Evolutionary conservation across 2,797 vertebrate species (phyloP).

Genomic region (Cryptoblepharus egeriae): DNA sequence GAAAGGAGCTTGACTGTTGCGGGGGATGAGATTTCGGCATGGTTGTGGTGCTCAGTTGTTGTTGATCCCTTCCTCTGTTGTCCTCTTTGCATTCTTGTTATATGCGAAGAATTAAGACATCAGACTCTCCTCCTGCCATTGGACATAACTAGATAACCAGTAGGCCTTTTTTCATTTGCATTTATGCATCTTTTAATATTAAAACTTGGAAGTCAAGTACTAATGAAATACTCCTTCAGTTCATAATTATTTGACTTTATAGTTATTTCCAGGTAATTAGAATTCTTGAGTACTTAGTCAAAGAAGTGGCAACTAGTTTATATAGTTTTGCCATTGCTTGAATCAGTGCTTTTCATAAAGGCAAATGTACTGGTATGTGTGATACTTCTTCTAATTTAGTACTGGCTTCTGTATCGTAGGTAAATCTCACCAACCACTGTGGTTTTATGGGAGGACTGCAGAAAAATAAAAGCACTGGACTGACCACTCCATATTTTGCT

Average conservation of each 20-base stretch:
- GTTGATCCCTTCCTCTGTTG: too few species aligned
- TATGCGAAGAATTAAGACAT: not conserved
- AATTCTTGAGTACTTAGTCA: conserved; percentile 41
- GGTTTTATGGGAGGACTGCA: conserved; percentile 98
- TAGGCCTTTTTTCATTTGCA: not conserved
- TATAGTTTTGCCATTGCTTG: not conserved
- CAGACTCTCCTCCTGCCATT: not conserved
- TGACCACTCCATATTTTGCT: conserved; percentile 95
- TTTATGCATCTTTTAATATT: not conserved
- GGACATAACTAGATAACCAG: not conserved
- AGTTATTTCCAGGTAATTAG: conserved; percentile 43
- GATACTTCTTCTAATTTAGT: conserved; percentile 17
- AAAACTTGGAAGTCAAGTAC: conserved; percentile 20
- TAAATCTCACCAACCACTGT: conserved; percentile 95
- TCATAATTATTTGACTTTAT: conserved; percentile 38
- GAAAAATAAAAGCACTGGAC: conserved; percentile 94
- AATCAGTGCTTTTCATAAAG: not conserved
- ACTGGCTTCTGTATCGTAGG: conserved; percentile 75
- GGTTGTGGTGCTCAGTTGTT: not conserved
- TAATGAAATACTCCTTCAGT: conserved; percentile 13
- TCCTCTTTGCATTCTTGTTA: not conserved
- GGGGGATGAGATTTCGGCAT: not conserved
- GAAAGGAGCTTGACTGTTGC: not conserved
- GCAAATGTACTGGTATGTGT: not conserved
- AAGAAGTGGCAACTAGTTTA: conserved; percentile 17